phyloP scores from a whole-genome alignment of 2,888 invertebrate species.

The Tillus elongatus region DNA sequence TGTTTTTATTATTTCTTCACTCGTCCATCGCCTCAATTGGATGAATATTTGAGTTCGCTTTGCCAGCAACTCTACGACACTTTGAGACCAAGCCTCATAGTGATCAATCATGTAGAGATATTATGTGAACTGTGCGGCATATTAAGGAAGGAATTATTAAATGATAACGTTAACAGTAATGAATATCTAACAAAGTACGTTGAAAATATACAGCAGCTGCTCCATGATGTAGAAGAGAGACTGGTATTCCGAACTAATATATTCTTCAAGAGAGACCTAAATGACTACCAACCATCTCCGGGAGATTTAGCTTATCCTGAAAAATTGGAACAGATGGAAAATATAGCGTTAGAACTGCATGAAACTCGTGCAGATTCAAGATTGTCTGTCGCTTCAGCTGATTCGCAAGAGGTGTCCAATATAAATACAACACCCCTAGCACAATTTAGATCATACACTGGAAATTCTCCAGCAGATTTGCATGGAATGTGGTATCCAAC shows the following conservation, averaged over 20 bases:
- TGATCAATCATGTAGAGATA: slow-evolving; percentile 95
- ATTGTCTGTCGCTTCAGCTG: slow-evolving; percentile 58
- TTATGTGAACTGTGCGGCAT: slow-evolving; percentile 94
- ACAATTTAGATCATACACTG: slow-evolving; percentile 43
- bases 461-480: slow-evolving; percentile 61
- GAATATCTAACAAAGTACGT: slow-evolving; percentile 70
- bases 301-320: slow-evolving; percentile 98
- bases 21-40: slow-evolving; percentile 54
- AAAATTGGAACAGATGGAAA: slow-evolving; percentile 94
- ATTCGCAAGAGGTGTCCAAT: slow-evolving; percentile 64
- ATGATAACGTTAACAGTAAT: slow-evolving; percentile 79
- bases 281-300: slow-evolving; percentile 77
- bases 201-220: slow-evolving; percentile 65
- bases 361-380: slow-evolving; percentile 54
- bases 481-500: slow-evolving; percentile 99
- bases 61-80: slow-evolving; percentile 87
- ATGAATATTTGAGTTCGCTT: slow-evolving; percentile 64
- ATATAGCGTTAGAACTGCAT: slow-evolving; percentile 35
- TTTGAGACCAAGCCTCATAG: slow-evolving; percentile 86
- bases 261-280: slow-evolving; percentile 86
- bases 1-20: slow-evolving; percentile 87
- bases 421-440: slow-evolving; percentile 44
- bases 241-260: slow-evolving; percentile 92
- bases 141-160: slow-evolving; percentile 80
- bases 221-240: slow-evolving; percentile 93